Percentiles rank a stretch among this genome's conserved stretches.
Evolutionary conservation across 2,797 vertebrate genomes (phyloP).

Genomic region (Enteromius afrohamiltoni): DNA sequence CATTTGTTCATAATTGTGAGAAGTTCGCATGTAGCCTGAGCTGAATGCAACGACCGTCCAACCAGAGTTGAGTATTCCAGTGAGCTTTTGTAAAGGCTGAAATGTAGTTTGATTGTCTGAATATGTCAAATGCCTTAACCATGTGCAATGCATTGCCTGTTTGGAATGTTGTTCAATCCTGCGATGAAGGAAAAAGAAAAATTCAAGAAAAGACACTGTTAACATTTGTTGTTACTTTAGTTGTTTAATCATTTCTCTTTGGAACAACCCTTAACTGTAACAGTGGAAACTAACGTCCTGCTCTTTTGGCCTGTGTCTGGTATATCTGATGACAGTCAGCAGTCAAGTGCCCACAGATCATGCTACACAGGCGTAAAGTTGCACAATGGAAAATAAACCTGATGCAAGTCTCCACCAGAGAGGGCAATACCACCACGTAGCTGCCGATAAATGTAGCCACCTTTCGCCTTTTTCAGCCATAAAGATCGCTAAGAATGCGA

Average conservation of each 20-base stretch:
- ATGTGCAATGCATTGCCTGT: not conserved
- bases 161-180: not conserved
- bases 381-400: conserved; percentile 55
- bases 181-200: not conserved
- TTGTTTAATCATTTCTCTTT: not conserved
- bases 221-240: not conserved
- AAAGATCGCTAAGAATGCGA: conserved; percentile 43
- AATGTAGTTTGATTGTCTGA: not conserved
- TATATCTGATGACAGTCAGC: conserved; percentile 53
- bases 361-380: conserved; percentile 32
- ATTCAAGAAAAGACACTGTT: not conserved
- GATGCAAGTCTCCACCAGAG: conserved; percentile 48
- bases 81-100: not conserved
- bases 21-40: not conserved
- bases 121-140: not conserved
- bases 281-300: conserved; percentile 33
- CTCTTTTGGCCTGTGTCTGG: conserved; percentile 20
- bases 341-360: conserved; percentile 36
- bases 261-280: conserved; percentile 23
- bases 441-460: conserved; percentile 6
- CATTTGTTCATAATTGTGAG: not conserved
- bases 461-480: conserved; percentile 36
- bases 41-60: not conserved
- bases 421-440: conserved; percentile 39
- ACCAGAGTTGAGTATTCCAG: not conserved